Evolutionary conservation across 2,888 invertebrate species (phyloP), one percentile per base, ranked within the genome.

Genomic region (Lochmaea crataegi): DNA sequence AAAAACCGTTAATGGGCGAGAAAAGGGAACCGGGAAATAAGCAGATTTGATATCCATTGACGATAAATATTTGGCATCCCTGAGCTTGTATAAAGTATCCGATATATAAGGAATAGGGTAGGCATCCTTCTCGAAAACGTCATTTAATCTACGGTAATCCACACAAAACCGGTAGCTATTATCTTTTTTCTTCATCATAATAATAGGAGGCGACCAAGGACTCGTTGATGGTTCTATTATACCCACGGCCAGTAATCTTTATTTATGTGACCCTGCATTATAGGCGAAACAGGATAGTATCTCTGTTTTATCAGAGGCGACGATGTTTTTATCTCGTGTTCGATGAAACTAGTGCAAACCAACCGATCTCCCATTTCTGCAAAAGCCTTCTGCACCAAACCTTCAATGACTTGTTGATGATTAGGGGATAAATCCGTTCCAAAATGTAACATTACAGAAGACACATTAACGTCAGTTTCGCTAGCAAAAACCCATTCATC

Each of bases 11-110:
- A n/a, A n/a, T n/a, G n/a, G n/a, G n/a, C n/a, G 38, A 6, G 77
- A 78, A 0, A 85, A 16, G 2, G 79, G 79, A 10, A 84, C 75
- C 58, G 83, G 83, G 66, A 78, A 81, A 66, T 82, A 83, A 0
- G 82, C 83, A 10, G 69, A 68, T 26, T 77, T 77, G 1, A 81
- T 69, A 65, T 85, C 84, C 2, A 84, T 45, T 0, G 82, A 81
- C 2, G 79, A 78, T 12, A 85, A 76, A 64, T 78, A 85, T 22
- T 51, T 48, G 0, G 32, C 60, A 60, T 60, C 60, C 14, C 60
- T 60, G n/a, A 60, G 14, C 4, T 60, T 26, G 32, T 32, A 4
- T n/a, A 60, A 32, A 12, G 32, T 60, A 7, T 4, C 22, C 7
- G 60, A 60, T 32, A 60, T 60, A 32, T 60, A 60, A 32, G 32